These are phyloP conservation scores for Clarias platycephalus DNA, from an alignment of 2,797 vertebrate species.

Conservation along the genomic window DNA sequence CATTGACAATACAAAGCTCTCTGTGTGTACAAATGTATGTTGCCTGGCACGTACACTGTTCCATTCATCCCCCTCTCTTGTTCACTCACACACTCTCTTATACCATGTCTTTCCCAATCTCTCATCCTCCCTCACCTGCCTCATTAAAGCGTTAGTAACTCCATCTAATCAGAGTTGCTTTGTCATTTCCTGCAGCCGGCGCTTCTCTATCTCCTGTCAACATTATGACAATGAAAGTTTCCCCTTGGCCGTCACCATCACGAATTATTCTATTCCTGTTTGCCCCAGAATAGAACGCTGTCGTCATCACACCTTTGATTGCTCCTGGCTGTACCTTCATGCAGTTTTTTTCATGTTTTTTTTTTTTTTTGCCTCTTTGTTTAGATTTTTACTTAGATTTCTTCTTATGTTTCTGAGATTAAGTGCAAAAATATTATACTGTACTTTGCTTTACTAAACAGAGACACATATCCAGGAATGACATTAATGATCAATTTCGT, in stretches of 20 bases:
- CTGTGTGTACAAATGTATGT: not conserved
- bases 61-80: conserved; percentile 40
- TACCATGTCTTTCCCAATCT: conserved; percentile 55
- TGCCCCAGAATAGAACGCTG: conserved; percentile 50
- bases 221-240: conserved; percentile 84
- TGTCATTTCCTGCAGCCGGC: conserved; percentile 84
- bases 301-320: conserved; percentile 54
- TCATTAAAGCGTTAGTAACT: conserved; percentile 70
- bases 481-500: not conserved
- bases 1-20: conserved; percentile 16
- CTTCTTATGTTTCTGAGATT: not conserved
- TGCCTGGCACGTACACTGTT: conserved; percentile 51
- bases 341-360: not conserved
- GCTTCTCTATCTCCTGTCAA: conserved; percentile 86
- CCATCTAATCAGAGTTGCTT: conserved; percentile 80
- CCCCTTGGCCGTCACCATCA: conserved; percentile 55
- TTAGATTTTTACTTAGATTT: conserved; percentile 17
- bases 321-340: conserved; percentile 14
- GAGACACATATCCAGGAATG: not conserved
- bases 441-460: not conserved
- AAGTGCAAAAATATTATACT: not conserved
- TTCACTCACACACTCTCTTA: conserved; percentile 30
- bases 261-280: conserved; percentile 53
- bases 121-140: conserved; percentile 43
- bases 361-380: conserved; percentile 18